Base-by-base conservation (phyloP, 2,797 vertebrate species). In the Lacerta viridis region DNA sequence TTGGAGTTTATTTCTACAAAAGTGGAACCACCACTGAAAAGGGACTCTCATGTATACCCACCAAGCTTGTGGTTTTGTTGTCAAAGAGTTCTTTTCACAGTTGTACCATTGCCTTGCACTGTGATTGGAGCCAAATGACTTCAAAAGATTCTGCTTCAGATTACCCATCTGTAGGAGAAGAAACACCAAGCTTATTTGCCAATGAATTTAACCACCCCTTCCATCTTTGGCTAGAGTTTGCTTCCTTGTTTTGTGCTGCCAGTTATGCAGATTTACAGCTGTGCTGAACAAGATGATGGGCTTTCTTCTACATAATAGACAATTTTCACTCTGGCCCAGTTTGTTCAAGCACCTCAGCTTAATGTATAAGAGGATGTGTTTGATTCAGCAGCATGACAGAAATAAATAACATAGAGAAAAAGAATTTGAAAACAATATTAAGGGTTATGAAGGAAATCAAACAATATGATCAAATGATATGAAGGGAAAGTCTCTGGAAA, bases 141-240 rank as follows among this genome's bases (percentile, higher is more conserved):
- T 59, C 68, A 43, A 68, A 79, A 64, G 33, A 80, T 85, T 89
- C 41, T 85, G 84, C 77, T 87, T 87, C 81, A 66, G n/a, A 27
- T 87, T 80, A 61, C 7, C 78, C 68, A 79, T 72, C 75, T 84
- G 68, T 68, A 66, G 39, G 15, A 84, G 61, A n/a, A 72, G 20
- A 66, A 66, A 43, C 90, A 71, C 43, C 36, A 84, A 89, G 46
- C 72, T 81, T 25, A 74, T 23, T 79, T 90, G 83, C 74, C 89
- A 79, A 46, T 78, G 89, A 91, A 93, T 94, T 81, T 88, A 88
- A 66, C 41, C 80, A n/a, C 75, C 17, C 17, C 36, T 87, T 86
- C 80, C 64, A 68, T 91, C 78, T 27, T 66, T 20, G 80, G 46
- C 18, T 25, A 15, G 18, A 41, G 17, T 66, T 76, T 84, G 39